Evolutionary conservation across 2,888 invertebrate genomes (phyloP).

Genomic region (Diloba caeruleocephala): DNA sequence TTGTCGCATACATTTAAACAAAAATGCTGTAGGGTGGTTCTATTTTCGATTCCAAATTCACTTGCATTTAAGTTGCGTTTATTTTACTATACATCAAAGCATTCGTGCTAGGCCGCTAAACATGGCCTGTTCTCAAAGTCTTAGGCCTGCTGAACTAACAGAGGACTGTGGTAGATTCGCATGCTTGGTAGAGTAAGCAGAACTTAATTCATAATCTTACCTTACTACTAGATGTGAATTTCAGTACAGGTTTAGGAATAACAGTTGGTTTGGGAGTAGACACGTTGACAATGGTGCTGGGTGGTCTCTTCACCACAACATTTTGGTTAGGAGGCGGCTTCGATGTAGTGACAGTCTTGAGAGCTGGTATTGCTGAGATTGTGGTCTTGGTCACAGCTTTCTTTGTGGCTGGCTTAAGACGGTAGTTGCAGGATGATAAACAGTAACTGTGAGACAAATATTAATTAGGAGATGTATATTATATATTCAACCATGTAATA

Average conservation of each 20-base stretch:
- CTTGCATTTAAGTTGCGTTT: too few species aligned
- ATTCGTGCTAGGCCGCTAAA: too few species aligned
- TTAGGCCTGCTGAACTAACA: too few species aligned
- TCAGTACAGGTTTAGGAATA: conserved; percentile 94
- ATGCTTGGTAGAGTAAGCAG: too few species aligned
- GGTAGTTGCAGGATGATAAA: conserved; percentile 94
- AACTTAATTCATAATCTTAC: conserved; percentile 50
- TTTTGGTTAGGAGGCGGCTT: conserved; percentile 79
- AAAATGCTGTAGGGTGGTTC: too few species aligned
- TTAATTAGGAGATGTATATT: neutral
- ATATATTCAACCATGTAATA: too few species aligned
- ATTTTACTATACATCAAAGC: too few species aligned
- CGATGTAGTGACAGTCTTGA: conserved; percentile 76
- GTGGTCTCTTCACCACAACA: conserved; percentile 84
- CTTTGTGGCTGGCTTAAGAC: conserved; percentile 89
- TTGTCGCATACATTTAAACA: too few species aligned
- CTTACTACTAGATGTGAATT: conserved; percentile 90
- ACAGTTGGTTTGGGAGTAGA: conserved; percentile 91
- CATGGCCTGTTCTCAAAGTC: too few species aligned
- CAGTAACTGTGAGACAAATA: conserved; percentile 92
- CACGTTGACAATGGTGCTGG: conserved; percentile 86
- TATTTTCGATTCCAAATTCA: too few species aligned
- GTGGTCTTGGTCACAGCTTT: conserved; percentile 77
- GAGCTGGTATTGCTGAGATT: conserved; percentile 65
- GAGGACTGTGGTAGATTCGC: too few species aligned